Base-by-base conservation (phyloP, 2,888 invertebrate species). In the Sphaeridia pumilis region DNA sequence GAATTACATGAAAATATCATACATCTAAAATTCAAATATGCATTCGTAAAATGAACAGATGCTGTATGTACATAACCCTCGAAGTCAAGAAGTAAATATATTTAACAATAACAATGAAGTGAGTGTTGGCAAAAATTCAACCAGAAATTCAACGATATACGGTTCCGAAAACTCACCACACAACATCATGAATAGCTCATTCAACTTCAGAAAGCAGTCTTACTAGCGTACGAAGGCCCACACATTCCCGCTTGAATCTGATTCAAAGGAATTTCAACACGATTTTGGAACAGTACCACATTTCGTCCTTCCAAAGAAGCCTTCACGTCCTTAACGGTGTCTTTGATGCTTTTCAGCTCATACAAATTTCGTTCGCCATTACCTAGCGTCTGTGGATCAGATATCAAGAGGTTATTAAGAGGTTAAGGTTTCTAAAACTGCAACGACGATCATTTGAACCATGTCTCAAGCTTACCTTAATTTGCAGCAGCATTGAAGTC, bases 211-310 rank as follows among this genome's bases (percentile, higher is more conserved):
- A 52, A 52, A 14, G 46, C 46, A 25, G 41, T 46, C 28, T 52
- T 52, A 4, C 28, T 26, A 22, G 46, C 46, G 46, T 52, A 52
- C 28, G 24, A 24, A 24, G 52, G 46, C 12, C 52, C 52, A 46
- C 52, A 72, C 28, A 75, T 67, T 5, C 86, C 85, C 70, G 83
- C 79, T 71, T 88, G 85, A 66, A 89, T 87, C 69, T 87, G 83
- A 67, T 87, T 86, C 78, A 93, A 82, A 67, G 90, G 92, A 60
- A 88, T 83, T 71, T 94, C 93, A 4, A 95, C 85, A 70, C 81
- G 80, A 70, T 86, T 87, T 71, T 90, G 84, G 72, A 89, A 89
- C 41, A 82, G 74, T 64, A 78, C 78, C 64, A 83, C 78, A 72
- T 90, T 88, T 42, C 77, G 75, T 2, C 81, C 79, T 63, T 81